These are phyloP conservation scores for Laterallus jamaicensis DNA, from an alignment of 2,113 vertebrate genomes.

Conservation along the genomic window DNA sequence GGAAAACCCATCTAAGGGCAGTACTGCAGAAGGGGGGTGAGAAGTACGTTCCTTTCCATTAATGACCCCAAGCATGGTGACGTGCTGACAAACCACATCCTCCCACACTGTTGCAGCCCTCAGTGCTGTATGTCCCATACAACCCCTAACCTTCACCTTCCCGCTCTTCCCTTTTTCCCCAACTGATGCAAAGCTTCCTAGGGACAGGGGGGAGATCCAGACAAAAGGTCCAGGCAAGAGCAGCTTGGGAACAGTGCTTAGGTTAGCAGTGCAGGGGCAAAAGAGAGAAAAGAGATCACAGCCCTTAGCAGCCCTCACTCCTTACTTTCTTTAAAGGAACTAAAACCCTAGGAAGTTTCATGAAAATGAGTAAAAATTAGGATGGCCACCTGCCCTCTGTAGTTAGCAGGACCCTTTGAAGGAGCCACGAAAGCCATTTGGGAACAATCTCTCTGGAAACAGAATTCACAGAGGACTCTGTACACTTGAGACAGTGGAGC, in stretches of 20 bases:
- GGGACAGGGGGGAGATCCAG: background rate
- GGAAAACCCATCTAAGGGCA: background rate
- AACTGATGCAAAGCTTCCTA: background rate
- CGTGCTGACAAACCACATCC: background rate
- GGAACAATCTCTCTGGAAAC: background rate
- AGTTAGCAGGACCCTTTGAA: background rate
- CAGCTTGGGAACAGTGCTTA: background rate
- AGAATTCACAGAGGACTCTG: background rate
- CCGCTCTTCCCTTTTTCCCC: background rate
- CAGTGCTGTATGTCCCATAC: accelerated
- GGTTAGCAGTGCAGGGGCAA: background rate
- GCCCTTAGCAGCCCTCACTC: background rate
- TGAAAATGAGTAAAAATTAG: background rate
- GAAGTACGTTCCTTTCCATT: background rate
- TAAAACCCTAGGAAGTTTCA: background rate
- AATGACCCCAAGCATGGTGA: background rate
- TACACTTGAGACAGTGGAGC: background rate
- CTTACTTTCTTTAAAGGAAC: background rate
- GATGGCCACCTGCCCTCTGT: background rate
- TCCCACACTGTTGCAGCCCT: background rate
- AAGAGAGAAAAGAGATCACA: background rate
- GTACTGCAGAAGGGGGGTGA: background rate
- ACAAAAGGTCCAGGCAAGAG: background rate
- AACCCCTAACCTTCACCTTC: background rate
- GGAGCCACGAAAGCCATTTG: background rate